Evolutionary conservation across 1,140 invertebrate species (phyloP).

Genomic region (Spodoptera litura): DNA sequence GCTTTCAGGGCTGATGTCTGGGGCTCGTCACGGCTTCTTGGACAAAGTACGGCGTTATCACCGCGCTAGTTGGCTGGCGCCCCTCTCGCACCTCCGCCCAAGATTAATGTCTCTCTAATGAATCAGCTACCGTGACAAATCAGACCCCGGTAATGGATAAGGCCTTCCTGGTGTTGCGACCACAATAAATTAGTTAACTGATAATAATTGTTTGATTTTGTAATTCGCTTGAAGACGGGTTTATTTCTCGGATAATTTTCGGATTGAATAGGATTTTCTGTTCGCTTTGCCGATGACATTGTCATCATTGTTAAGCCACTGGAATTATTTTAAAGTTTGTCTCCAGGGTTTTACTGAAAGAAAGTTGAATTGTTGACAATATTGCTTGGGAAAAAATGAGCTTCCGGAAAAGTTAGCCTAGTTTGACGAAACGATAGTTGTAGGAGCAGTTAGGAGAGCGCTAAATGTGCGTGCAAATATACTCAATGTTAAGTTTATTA

Average conservation of each 20-base stretch:
- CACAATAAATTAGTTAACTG: constrained; percentile 65
- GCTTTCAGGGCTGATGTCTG: constrained; percentile 61
- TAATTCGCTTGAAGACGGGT: constrained; percentile 25
- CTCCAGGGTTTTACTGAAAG: no score
- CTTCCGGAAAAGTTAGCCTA: no score
- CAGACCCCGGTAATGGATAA: constrained; percentile 70
- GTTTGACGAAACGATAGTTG: no score
- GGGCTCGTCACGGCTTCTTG: constrained; percentile 65
- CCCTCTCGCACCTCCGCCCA: constrained; percentile 55
- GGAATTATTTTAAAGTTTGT: no score
- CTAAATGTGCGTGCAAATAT: no score
- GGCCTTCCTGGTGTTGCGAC: constrained; percentile 67
- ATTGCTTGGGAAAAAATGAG: no score
- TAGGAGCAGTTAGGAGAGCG: no score
- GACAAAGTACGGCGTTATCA: constrained; percentile 74
- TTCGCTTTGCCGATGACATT: no score
- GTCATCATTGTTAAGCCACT: no score
- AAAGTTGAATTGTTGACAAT: no score
- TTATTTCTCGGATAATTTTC: constrained; percentile 3
- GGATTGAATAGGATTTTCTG: no score
- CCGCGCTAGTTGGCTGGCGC: constrained; percentile 58
- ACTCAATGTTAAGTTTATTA: no score
- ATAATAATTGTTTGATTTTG: constrained; percentile 62
- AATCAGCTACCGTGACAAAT: constrained; percentile 78
- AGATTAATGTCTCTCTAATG: constrained; percentile 76